phyloP scores from a whole-genome alignment of 2,113 vertebrate species.

The Actenoides lindsayi region DNA sequence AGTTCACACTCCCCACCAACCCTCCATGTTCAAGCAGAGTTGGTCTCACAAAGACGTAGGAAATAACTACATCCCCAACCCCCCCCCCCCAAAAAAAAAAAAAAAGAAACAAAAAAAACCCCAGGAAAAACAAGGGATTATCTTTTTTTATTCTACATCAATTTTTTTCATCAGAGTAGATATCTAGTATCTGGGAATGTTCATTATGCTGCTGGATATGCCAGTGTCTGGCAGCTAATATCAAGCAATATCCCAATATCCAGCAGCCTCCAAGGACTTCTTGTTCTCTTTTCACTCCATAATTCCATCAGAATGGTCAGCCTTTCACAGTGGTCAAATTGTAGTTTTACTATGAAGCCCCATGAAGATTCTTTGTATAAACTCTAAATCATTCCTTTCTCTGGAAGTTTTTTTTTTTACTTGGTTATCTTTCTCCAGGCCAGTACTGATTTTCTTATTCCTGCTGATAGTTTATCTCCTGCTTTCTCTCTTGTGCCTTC shows the following conservation, averaged over 20 bases:
- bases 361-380: neutral
- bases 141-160: neutral
- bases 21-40: too few relatives aligned
- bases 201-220: neutral
- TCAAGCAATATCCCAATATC: neutral
- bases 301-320: neutral
- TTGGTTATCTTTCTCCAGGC: neutral
- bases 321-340: neutral
- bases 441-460: neutral
- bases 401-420: neutral
- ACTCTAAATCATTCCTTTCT: neutral
- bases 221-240: neutral
- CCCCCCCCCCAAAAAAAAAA: neutral
- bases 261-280: neutral
- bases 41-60: too few relatives aligned
- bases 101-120: too few relatives aligned
- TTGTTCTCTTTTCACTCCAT: neutral
- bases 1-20: too few relatives aligned
- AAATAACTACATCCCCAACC: too few relatives aligned
- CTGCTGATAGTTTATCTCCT: neutral
- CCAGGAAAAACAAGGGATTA: neutral
- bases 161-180: neutral
- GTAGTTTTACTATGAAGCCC: neutral
- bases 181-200: neutral
- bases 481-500: neutral